Percentiles rank a stretch among this genome's conserved stretches.
Conservation (phyloP, 2,888 invertebrate genomes). For the Melanargia galathea region DNA sequence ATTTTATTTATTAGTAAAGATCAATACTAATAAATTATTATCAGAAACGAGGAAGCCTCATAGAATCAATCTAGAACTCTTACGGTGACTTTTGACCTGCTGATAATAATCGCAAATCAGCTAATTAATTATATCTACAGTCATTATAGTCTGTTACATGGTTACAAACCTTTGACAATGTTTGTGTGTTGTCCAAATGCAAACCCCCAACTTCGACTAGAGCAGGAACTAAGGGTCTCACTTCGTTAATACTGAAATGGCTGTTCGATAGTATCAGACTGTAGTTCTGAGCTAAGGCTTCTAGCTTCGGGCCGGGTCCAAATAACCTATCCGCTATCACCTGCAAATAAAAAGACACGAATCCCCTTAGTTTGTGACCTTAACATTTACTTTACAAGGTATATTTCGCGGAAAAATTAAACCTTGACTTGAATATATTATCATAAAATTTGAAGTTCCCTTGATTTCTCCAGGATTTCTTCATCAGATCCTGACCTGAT, state of each 20-base stretch:
- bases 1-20: too few relatives aligned
- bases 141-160: neutral
- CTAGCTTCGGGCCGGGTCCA: constrained; percentile 72
- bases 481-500: too few relatives aligned
- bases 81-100: neutral
- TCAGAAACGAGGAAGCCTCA: neutral
- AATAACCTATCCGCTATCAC: constrained; percentile 75
- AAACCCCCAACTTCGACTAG: constrained; percentile 82
- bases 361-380: too few relatives aligned
- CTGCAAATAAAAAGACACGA: constrained; percentile 49
- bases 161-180: constrained; percentile 66
- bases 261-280: constrained; percentile 81
- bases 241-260: constrained; percentile 80
- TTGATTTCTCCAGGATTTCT: too few relatives aligned
- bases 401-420: too few relatives aligned
- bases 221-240: constrained; percentile 79
- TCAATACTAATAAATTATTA: neutral
- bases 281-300: constrained; percentile 71
- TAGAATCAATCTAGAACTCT: neutral
- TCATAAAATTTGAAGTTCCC: too few relatives aligned
- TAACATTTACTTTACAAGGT: too few relatives aligned
- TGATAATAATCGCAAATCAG: neutral
- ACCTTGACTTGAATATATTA: too few relatives aligned
- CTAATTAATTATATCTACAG: neutral
- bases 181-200: constrained; percentile 74